phyloP scores from a whole-genome alignment of 2,797 vertebrate genomes.

The Danio albolineatus region DNA sequence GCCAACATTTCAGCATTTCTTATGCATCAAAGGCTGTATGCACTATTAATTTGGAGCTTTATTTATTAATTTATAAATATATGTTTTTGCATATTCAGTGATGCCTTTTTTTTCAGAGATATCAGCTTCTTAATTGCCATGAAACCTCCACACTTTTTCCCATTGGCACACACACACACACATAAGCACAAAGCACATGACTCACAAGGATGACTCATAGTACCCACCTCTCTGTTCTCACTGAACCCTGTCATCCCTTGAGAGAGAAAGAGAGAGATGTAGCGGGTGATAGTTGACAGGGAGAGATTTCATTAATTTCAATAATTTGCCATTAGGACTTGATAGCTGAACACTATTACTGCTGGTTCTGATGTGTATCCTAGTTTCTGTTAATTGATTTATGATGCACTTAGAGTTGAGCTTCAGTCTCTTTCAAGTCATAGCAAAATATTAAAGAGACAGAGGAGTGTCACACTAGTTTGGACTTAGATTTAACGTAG shows the following conservation, averaged over 20 bases:
- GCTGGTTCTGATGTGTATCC: slow-evolving; percentile 11
- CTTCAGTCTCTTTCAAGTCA: not conserved
- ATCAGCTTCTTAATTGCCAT: not conserved
- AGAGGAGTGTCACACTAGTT: not conserved
- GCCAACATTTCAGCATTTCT: not conserved
- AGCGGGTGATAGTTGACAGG: slow-evolving; percentile 8
- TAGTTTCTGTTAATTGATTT: not conserved
- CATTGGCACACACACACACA: slow-evolving; percentile 29
- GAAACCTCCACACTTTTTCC: not conserved
- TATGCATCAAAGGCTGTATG: not conserved
- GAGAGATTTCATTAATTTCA: slow-evolving; percentile 20
- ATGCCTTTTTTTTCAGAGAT: not conserved
- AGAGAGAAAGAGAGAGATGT: slow-evolving; percentile 19
- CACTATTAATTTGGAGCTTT: not conserved
- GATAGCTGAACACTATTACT: slow-evolving; percentile 2
- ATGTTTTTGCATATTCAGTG: not conserved
- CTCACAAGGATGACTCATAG: slow-evolving; percentile 64
- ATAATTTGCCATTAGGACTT: slow-evolving; percentile 22
- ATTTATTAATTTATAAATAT: not conserved
- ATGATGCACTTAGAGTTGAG: not conserved
- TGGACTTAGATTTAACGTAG: not conserved
- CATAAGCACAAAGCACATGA: slow-evolving; percentile 52
- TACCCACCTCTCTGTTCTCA: slow-evolving; percentile 50
- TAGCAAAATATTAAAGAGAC: not conserved
- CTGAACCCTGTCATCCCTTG: slow-evolving; percentile 38